These are phyloP conservation scores for Lipophrys pholis DNA, from an alignment of 2,113 vertebrate species.

Conservation along the genomic window DNA sequence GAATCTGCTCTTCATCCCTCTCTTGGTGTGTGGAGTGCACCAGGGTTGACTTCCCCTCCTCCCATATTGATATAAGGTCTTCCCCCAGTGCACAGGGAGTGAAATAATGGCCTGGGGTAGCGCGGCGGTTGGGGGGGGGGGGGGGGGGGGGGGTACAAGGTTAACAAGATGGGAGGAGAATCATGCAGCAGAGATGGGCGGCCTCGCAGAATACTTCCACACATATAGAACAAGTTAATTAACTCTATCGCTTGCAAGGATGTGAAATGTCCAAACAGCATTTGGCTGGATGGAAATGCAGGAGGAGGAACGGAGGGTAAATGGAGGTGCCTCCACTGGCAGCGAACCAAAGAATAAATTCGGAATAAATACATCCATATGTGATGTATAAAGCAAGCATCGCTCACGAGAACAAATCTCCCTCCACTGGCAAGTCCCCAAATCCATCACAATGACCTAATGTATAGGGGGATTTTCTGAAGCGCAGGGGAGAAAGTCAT, in stretches of 20 bases:
- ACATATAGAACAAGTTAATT: conserved; percentile 35
- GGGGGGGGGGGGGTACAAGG: background rate
- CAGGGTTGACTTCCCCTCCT: conserved; percentile 33
- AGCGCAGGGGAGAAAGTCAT: conserved; percentile 54
- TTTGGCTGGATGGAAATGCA: conserved; percentile 26
- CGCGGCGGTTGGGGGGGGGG: background rate
- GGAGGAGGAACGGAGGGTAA: conserved; percentile 28
- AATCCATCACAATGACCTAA: conserved; percentile 57
- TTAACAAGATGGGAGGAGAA: conserved; percentile 38
- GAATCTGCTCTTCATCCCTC: conserved; percentile 78
- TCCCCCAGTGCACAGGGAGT: conserved; percentile 30
- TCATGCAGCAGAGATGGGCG: conserved; percentile 27
- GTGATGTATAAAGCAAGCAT: conserved; percentile 12
- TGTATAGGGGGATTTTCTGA: conserved; percentile 41
- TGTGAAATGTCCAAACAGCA: conserved; percentile 36
- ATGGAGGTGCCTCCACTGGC: conserved; percentile 48
- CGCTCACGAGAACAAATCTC: conserved; percentile 30
- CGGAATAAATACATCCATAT: conserved; percentile 46
- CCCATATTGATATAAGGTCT: conserved; percentile 1
- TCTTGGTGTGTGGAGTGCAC: conserved; percentile 35
- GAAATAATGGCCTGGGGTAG: conserved; percentile 24
- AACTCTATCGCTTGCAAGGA: conserved; percentile 10
- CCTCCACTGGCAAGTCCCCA: conserved; percentile 47
- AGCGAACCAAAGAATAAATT: conserved; percentile 52
- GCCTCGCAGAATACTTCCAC: conserved; percentile 1